Evolutionary conservation across 2,113 vertebrate species (phyloP).

Genomic region (Camelus dromedarius): DNA sequence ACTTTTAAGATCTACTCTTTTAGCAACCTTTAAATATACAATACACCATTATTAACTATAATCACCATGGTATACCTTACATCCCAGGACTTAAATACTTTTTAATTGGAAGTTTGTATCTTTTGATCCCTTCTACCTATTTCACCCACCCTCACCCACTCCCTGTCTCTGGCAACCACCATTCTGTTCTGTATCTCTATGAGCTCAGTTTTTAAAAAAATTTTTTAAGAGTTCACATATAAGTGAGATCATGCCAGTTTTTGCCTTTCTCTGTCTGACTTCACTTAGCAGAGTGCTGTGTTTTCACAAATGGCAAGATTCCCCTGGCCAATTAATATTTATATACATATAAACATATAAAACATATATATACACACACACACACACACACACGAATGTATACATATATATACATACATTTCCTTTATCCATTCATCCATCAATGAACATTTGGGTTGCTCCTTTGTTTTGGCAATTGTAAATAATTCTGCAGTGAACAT

Average conservation of each 20-base stretch:
- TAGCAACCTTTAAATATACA: neutral
- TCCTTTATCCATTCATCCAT: neutral
- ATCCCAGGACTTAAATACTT: neutral
- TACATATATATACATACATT: neutral
- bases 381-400: no score
- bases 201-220: neutral
- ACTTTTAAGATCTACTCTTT: neutral
- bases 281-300: neutral
- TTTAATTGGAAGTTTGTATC: neutral
- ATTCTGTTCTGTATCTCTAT: neutral
- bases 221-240: neutral
- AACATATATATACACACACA: neutral
- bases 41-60: neutral
- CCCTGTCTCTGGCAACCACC: neutral
- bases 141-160: neutral
- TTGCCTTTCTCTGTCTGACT: neutral
- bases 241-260: neutral
- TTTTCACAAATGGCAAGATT: neutral
- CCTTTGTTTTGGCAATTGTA: neutral
- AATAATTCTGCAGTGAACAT: neutral
- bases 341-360: neutral
- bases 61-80: neutral
- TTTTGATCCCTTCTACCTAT: neutral
- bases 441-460: neutral
- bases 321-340: neutral